These are phyloP conservation scores for Leptopilina myrica DNA, from an alignment of 2,888 invertebrate genomes.

Conservation along the genomic window DNA sequence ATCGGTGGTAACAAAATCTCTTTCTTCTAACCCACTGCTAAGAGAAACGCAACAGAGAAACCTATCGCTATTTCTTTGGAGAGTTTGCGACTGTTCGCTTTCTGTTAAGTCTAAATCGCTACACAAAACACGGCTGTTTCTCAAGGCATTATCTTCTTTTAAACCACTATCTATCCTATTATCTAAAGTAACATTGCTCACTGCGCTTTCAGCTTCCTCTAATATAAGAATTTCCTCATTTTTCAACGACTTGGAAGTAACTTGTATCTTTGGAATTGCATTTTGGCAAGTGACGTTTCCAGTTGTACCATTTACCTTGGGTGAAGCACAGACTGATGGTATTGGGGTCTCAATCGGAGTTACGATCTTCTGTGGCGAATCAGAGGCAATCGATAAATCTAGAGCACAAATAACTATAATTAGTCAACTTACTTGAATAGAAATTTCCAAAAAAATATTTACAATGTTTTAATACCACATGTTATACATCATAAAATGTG, in stretches of 20 bases:
- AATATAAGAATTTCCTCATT: slow-evolving; percentile 67
- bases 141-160: slow-evolving; percentile 55
- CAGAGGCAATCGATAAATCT: slow-evolving; percentile 72
- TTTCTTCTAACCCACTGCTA: slow-evolving; percentile 18
- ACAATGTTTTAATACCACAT: too few relatives aligned
- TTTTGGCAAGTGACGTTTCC: slow-evolving; percentile 50
- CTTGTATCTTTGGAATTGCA: slow-evolving; percentile 27
- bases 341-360: slow-evolving; percentile 68
- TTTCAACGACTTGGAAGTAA: slow-evolving; percentile 14
- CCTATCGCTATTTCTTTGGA: slow-evolving; percentile 59
- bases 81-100: slow-evolving; percentile 54
- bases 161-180: slow-evolving; percentile 62
- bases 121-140: slow-evolving; percentile 53
- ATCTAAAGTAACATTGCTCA: slow-evolving; percentile 68
- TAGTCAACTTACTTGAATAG: too few relatives aligned
- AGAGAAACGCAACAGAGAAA: slow-evolving; percentile 39
- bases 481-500: too few relatives aligned
- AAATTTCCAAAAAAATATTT: too few relatives aligned
- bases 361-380: slow-evolving; percentile 69
- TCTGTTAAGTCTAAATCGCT: slow-evolving; percentile 58
- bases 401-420: slow-evolving; percentile 19
- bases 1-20: slow-evolving; percentile 19
- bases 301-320: slow-evolving; percentile 67
- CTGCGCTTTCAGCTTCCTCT: slow-evolving; percentile 60
- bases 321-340: slow-evolving; percentile 64